A percentile compares a stretch with the other conserved stretches of the same genome.
These are phyloP conservation scores for Tyrannus savana DNA, from an alignment of 2,113 vertebrate genomes.

Conservation along the genomic window DNA sequence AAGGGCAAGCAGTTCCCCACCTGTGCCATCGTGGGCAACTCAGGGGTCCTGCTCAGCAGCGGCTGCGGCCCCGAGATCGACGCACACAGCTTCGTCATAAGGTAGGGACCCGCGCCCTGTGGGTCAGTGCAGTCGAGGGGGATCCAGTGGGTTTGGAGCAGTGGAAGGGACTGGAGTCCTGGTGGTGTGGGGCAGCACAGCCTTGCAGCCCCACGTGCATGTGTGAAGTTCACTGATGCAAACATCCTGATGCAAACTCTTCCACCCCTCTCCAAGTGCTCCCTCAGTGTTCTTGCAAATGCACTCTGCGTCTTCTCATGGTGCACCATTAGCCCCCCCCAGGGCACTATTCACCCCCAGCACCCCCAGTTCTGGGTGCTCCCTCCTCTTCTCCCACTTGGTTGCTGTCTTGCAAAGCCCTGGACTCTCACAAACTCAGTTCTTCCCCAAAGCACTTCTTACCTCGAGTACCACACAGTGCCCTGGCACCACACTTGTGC, in stretches of 20 bases:
- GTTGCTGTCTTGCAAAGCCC: neutral
- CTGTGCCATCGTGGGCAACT: constrained; percentile 96
- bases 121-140: fast-evolving
- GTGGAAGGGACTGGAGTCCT: neutral
- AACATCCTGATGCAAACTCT: neutral
- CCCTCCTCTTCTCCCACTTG: neutral
- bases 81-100: constrained; percentile 90
- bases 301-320: fast-evolving
- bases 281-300: neutral
- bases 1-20: constrained; percentile 88
- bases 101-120: constrained; percentile 66
- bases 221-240: fast-evolving
- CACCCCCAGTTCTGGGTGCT: neutral
- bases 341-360: neutral
- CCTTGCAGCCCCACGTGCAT: fast-evolving
- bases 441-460: neutral
- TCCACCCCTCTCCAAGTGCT: neutral
- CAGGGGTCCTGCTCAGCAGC: constrained; percentile 92
- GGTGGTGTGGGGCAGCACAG: neutral
- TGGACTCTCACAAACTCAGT: neutral
- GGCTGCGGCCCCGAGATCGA: constrained; percentile 93
- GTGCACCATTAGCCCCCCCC: neutral
- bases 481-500: neutral
- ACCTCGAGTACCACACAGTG: fast-evolving
- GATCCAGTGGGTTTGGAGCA: fast-evolving